phyloP scores from a whole-genome alignment of 2,888 invertebrate species.

The Pterostichus niger region DNA sequence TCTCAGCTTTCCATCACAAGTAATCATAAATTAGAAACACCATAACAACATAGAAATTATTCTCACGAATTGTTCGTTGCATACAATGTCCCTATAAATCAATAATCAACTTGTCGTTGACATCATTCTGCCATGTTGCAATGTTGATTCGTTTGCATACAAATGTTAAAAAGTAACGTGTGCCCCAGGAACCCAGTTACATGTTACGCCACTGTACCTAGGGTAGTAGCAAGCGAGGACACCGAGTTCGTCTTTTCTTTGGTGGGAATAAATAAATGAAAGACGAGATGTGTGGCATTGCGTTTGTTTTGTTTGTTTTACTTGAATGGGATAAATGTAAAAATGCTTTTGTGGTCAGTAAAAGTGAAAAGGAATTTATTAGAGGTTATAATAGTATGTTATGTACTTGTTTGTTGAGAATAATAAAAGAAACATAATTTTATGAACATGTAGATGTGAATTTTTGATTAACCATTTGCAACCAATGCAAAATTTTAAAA shows the following conservation, averaged over 20 bases:
- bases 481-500: no score
- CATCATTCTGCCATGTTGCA: not conserved
- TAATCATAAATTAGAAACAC: constrained; percentile 15
- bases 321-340: no score
- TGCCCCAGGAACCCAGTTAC: constrained; percentile 2
- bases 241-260: not conserved
- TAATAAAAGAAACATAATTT: no score
- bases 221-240: not conserved
- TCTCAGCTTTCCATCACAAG: not conserved
- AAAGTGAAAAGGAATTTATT: no score
- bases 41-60: constrained; percentile 20
- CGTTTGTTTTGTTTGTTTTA: no score
- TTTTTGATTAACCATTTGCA: no score
- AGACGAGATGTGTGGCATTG: no score
- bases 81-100: constrained; percentile 23
- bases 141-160: not conserved
- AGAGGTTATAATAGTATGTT: no score
- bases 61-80: constrained; percentile 10
- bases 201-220: not conserved
- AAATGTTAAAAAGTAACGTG: not conserved
- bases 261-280: not conserved
- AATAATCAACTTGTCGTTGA: constrained; percentile 5
- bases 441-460: no score
- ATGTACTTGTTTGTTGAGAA: no score
- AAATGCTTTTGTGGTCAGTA: no score